Evolutionary conservation across 2,888 invertebrate species (phyloP).

Genomic region (Drosophila subquinaria): DNA sequence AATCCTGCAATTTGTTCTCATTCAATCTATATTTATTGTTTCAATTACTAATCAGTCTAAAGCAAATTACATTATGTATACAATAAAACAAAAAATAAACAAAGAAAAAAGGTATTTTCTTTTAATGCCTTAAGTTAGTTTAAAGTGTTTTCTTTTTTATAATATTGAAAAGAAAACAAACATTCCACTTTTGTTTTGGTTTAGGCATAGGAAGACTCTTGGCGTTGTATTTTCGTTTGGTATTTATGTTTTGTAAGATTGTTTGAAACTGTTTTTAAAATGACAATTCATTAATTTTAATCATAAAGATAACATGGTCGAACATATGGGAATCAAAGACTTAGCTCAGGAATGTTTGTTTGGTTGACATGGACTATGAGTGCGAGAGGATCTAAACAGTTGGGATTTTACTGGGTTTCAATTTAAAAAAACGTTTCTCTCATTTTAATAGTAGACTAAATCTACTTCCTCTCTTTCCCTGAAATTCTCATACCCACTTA

Average conservation of each 20-base stretch:
- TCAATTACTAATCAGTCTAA: slow-evolving; percentile 71
- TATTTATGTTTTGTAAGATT: slow-evolving; percentile 36
- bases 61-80: slow-evolving; percentile 57
- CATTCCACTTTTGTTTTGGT: slow-evolving; percentile 52
- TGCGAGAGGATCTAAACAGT: slow-evolving; percentile 16
- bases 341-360: slow-evolving; percentile 71
- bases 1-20: slow-evolving; percentile 44
- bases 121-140: not conserved
- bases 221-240: slow-evolving; percentile 77
- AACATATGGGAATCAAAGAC: slow-evolving; percentile 64
- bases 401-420: slow-evolving; percentile 17
- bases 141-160: slow-evolving; percentile 15
- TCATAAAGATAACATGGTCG: slow-evolving; percentile 37
- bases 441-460: slow-evolving; percentile 7
- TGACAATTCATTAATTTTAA: slow-evolving; percentile 33
- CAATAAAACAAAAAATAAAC: slow-evolving; percentile 31
- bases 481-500: slow-evolving; percentile 44
- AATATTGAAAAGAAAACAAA: slow-evolving; percentile 49
- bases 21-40: slow-evolving; percentile 47
- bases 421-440: not conserved
- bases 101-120: not conserved
- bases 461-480: slow-evolving; percentile 30
- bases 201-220: slow-evolving; percentile 82
- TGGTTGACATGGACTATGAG: slow-evolving; percentile 34
- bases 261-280: slow-evolving; percentile 23